Evolutionary conservation across 1,140 invertebrate genomes (phyloP), one percentile per base, ranked within the genome.

Genomic region (Lutraria rhynchaena): DNA sequence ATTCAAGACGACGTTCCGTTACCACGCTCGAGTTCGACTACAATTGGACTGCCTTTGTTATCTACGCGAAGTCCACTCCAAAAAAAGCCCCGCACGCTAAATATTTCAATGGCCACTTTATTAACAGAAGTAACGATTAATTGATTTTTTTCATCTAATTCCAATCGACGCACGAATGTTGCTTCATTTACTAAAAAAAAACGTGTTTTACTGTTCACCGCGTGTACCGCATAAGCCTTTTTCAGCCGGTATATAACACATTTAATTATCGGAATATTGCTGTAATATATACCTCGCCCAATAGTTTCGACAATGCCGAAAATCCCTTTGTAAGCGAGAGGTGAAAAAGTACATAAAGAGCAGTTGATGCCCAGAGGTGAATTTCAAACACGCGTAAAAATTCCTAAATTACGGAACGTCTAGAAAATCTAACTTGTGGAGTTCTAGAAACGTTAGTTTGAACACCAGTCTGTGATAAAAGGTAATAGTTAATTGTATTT

Each of bases 311-410:
- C 35, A 41, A 71, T 71, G 33, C 37, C 19, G 53, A 71, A 71
- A 71, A 71, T 71, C 69, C 69, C 31, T 71, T 71, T 71, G 69
- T 71, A 71, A 53, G 31, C 22, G 29, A 46, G 13, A 57, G 69
- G 69, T 71, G 35, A 71, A n/a, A 57, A 55, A n/a, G 49, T 71
- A 33, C 69, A 57, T 33, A 57, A 15, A 57, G 19, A 9, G 5
- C 29, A 27, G 35, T 55, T 3, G 29, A 27, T 7, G 69, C 53
- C 51, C 51, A 46, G 63, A 41, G 63, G 63, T 41, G 31, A 17
- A 35, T 65, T 65, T 65, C 24, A 67, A 41, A 67, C 63, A 46
- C 19, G 11, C n/a, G 41, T 67, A 67, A 31, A 49, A 49, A 67
- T 67, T 67, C 63, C 63, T 29, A n/a, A n/a, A n/a, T n/a, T n/a